Percentiles rank a stretch among this genome's conserved stretches.
Evolutionary conservation across 2,797 vertebrate species (phyloP).

Genomic region (Xiphorhynchus erythropygius): DNA sequence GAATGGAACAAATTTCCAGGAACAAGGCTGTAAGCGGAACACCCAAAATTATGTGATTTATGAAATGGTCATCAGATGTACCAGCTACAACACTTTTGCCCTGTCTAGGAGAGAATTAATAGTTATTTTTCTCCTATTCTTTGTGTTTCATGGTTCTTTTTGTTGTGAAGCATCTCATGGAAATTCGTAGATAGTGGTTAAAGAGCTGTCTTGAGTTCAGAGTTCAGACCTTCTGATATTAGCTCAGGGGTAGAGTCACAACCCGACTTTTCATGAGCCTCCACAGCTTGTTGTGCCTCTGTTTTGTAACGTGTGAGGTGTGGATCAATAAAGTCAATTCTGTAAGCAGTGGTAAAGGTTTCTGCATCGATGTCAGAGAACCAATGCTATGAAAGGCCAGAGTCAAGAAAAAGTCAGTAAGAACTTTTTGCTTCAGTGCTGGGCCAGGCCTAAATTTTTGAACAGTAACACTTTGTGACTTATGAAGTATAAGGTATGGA

Average conservation of each 20-base stretch:
- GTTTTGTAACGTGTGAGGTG: neutral
- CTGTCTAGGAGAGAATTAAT: neutral
- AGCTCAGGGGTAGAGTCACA: neutral
- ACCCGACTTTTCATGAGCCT: neutral
- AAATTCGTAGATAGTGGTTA: neutral
- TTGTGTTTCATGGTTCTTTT: neutral
- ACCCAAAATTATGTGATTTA: neutral
- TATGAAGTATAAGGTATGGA: neutral
- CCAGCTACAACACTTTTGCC: neutral
- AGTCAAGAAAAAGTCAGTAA: neutral
- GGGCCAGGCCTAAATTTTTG: neutral
- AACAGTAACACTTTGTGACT: neutral
- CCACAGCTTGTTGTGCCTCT: neutral
- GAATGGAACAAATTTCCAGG: neutral
- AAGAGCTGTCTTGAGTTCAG: neutral
- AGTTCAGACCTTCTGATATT: neutral
- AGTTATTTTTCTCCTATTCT: neutral
- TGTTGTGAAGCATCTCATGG: neutral
- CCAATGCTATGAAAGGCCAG: neutral
- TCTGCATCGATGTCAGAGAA: neutral
- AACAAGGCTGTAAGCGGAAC: neutral
- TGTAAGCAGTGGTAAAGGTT: neutral
- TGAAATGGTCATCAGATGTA: neutral
- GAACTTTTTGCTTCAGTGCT: neutral
- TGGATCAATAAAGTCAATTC: neutral